Conservation (phyloP, 2,797 vertebrate species). For the Denticeps clupeoides region DNA sequence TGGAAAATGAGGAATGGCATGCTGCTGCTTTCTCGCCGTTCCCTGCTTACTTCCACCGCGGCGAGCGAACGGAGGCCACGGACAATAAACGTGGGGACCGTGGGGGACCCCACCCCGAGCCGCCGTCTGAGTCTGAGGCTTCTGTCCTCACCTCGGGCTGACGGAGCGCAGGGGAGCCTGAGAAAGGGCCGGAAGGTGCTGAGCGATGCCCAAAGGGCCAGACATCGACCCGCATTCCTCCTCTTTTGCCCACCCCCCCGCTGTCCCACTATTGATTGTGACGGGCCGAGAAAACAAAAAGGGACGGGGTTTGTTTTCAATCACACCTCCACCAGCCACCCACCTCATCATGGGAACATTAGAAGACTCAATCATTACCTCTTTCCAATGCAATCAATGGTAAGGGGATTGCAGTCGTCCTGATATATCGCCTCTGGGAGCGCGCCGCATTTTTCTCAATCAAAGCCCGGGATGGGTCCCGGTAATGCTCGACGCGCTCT, state of each 20-base stretch:
- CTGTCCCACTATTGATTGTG: background rate
- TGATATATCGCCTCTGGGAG: conserved; percentile 4
- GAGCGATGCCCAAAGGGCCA: conserved; percentile 1
- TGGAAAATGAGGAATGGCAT: conserved; percentile 26
- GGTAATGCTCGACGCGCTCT: conserved; percentile 10
- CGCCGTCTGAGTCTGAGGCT: conserved; percentile 3
- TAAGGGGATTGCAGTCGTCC: conserved; percentile 7
- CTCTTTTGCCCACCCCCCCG: background rate
- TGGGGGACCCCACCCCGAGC: background rate
- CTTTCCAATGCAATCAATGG: conserved; percentile 19
- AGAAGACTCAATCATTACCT: conserved; percentile 10
- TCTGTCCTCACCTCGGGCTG: conserved; percentile 4
- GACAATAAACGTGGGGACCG: too few species aligned
- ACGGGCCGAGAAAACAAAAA: background rate
- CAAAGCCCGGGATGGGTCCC: background rate
- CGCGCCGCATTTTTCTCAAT: conserved; percentile 7
- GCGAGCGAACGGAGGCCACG: too few species aligned
- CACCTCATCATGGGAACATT: conserved; percentile 17
- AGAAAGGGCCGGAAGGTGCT: conserved; percentile 22
- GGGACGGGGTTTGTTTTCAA: conserved; percentile 8
- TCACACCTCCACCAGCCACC: conserved; percentile 3
- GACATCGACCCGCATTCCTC: background rate
- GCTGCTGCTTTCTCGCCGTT: too few species aligned
- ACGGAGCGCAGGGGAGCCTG: conserved; percentile 13
- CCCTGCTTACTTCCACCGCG: too few species aligned